Evolutionary conservation across 2,797 vertebrate genomes (phyloP), one percentile per base, ranked within the genome.

Genomic region (Pyrocephalus nanus): DNA sequence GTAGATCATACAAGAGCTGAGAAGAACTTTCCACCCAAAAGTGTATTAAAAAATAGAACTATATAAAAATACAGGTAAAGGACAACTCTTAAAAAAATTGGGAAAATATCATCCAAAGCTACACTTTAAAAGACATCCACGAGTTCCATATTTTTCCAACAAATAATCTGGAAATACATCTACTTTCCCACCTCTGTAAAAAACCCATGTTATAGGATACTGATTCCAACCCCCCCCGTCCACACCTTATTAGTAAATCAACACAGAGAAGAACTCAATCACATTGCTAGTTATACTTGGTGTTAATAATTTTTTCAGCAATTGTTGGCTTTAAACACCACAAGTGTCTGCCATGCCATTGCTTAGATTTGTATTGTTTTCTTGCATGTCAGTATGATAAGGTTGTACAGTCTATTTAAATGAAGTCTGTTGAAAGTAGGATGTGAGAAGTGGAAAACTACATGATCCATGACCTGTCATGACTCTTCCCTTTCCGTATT

Each of bases 321-420:
- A 1, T 50, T 87, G 8, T 50, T 92, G 42, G 17, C 50, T 61
- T 25, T 86, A 27, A 90, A 34, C 22, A n/a, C 23, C 4, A 0
- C 8, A 18, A 36, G 9, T 20, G 10, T 76, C 17, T 93, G 66
- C 27, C 7, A 1, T 76, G 29, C 22, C 43, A 18, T 25, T 16
- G 9, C 51, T 86, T 51, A 45, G 18, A 36, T 81, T 80, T 88
- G 9, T 19, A 0, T 62, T 82, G 27, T 61, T 88, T 69, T 58
- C 65, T 76, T 62, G 26, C 54, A 38, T 0, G 0, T 30, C 70
- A 27, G 27, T 48, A 2, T 66, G 60, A 47, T 61, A 23, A 0
- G 27, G 18, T 7, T 34, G 3, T 79, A 62, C 14, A 48, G 48
- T 38, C 25, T 79, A 13, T 73, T 89, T 65, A 50, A 85, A 76